Percentiles rank a stretch among this genome's conserved stretches.
Conservation (phyloP, 2,888 invertebrate genomes). For the Nephrotoma flavescens region DNA sequence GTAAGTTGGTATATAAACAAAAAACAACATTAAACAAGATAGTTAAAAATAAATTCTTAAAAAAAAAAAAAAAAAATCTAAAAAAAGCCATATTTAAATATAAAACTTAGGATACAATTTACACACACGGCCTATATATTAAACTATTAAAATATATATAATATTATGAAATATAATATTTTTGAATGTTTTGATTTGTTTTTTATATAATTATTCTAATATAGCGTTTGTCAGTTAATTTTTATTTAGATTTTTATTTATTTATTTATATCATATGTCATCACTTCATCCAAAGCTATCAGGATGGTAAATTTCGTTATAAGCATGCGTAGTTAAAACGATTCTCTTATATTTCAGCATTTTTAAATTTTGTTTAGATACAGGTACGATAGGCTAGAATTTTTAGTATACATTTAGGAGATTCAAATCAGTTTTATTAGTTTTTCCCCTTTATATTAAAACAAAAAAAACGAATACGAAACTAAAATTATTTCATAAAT, state of each 20-base stretch:
- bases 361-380: no score
- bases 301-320: background rate
- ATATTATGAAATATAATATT: constrained; percentile 7
- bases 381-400: no score
- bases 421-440: no score
- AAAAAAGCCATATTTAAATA: constrained; percentile 21
- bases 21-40: background rate
- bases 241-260: constrained; percentile 5
- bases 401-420: no score
- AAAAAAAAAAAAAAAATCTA: constrained; percentile 18
- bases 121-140: constrained; percentile 20
- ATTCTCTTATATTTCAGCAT: no score
- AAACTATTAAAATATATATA: constrained; percentile 6
- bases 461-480: no score
- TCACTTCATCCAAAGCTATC: background rate
- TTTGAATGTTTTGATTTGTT: constrained; percentile 9
- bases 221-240: constrained; percentile 1
- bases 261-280: background rate
- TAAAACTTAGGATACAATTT: constrained; percentile 12
- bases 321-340: background rate
- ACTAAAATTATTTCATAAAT: no score
- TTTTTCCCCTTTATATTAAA: no score
- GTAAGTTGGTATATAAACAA: constrained; percentile 44
- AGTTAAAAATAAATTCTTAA: background rate
- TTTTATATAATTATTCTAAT: constrained; percentile 7